Evolutionary conservation across 2,797 vertebrate genomes (phyloP).

Genomic region (Vultur gryphus): DNA sequence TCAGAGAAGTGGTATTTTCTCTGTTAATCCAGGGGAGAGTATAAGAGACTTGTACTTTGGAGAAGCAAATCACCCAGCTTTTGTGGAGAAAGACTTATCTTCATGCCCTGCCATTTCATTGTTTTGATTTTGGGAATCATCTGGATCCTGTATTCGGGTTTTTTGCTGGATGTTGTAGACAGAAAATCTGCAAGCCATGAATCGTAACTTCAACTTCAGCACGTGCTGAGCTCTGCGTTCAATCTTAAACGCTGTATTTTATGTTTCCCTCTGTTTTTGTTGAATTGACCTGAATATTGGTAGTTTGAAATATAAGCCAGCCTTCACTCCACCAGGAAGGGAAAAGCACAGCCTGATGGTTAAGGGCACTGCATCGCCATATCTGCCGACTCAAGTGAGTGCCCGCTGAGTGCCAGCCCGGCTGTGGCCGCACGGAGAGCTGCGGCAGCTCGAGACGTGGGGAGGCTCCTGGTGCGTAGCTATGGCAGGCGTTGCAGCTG

Average conservation of each 20-base stretch:
- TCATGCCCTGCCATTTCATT: not conserved
- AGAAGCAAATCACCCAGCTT: not conserved
- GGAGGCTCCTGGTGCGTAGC: not conserved
- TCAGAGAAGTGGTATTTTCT: not conserved
- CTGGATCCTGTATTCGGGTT: not conserved
- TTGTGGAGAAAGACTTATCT: not conserved
- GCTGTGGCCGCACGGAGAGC: not conserved
- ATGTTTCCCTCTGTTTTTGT: not conserved
- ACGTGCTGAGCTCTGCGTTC: not conserved
- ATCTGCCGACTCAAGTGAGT: not conserved
- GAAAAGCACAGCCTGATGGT: not conserved
- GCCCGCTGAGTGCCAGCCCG: rapidly evolving
- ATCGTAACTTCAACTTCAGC: not conserved
- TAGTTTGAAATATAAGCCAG: not conserved
- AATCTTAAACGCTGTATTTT: not conserved
- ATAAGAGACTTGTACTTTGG: not conserved
- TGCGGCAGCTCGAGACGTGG: rapidly evolving
- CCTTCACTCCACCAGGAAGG: not conserved
- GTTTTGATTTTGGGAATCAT: not conserved
- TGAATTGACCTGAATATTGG: not conserved
- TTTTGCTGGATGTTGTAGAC: not conserved
- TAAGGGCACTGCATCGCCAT: not conserved
- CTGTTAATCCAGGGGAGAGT: not conserved
- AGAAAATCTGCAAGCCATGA: not conserved
- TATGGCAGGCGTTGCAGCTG: not conserved